Conservation (phyloP, 1,140 invertebrate species). For the Luehdorfia chinensis region DNA sequence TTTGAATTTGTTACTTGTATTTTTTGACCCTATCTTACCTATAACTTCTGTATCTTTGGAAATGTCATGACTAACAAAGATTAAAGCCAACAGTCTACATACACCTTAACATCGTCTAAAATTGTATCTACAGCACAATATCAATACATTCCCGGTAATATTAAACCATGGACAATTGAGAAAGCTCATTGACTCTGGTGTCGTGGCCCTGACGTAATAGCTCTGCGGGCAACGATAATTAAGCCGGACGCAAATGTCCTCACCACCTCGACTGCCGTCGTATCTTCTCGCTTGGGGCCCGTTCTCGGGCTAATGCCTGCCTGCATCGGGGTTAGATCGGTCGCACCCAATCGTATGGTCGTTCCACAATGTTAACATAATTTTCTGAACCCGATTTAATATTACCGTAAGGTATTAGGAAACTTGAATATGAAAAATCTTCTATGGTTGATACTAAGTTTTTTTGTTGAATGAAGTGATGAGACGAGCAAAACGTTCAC, state of each 20-base stretch:
- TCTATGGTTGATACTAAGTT: too few relatives aligned
- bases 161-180: slow-evolving; percentile 7
- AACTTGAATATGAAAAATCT: too few relatives aligned
- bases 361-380: slow-evolving; percentile 34
- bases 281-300: slow-evolving; percentile 47
- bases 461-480: too few relatives aligned
- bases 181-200: slow-evolving; percentile 5
- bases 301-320: slow-evolving; percentile 34
- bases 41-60: too few relatives aligned
- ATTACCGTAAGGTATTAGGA: too few relatives aligned
- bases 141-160: slow-evolving; percentile 1
- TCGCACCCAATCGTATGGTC: slow-evolving; percentile 26
- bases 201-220: slow-evolving; percentile 35
- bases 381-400: too few relatives aligned
- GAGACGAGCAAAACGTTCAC: too few relatives aligned
- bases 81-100: too few relatives aligned
- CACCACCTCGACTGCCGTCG: slow-evolving; percentile 27
- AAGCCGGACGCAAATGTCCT: slow-evolving; percentile 37
- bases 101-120: too few relatives aligned
- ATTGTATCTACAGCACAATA: neutral
- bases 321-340: slow-evolving; percentile 35
- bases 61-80: too few relatives aligned
- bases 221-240: slow-evolving; percentile 50
- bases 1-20: too few relatives aligned
- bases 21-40: too few relatives aligned